Conservation (phyloP, 2,797 vertebrate genomes). For the Yasuhikotakia modesta region DNA sequence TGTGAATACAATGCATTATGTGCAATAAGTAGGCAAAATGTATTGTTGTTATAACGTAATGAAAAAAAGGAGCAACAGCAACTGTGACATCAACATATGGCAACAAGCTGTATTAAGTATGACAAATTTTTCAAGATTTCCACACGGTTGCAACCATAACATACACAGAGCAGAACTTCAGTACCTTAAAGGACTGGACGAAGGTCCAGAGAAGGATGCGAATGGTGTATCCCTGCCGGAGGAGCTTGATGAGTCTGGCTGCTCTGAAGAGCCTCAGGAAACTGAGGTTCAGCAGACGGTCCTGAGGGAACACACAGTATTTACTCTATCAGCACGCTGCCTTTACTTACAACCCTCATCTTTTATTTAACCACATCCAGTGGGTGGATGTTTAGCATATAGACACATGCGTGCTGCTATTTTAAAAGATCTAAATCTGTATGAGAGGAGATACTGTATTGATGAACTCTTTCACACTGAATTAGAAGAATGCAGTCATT, state of each 20-base stretch:
- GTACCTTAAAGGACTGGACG: constrained; percentile 97
- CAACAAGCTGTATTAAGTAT: no score
- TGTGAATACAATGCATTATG: background rate
- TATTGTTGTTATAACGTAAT: no score
- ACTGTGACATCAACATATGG: no score
- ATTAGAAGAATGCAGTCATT: background rate
- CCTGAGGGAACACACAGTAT: constrained; percentile 70
- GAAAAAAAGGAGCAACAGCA: no score
- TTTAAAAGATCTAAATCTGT: background rate
- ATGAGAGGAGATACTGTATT: background rate
- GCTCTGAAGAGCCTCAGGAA: constrained; percentile 94
- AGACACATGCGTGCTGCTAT: background rate
- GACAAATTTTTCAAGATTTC: no score
- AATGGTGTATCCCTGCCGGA: constrained; percentile 96
- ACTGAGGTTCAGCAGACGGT: constrained; percentile 92
- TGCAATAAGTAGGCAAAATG: no score
- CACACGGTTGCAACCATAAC: no score
- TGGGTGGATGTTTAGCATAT: background rate
- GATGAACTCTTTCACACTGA: background rate
- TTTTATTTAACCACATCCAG: constrained; percentile 2
- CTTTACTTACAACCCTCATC: background rate
- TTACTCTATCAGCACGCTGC: background rate
- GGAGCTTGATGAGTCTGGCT: constrained; percentile 92
- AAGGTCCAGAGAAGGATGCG: constrained; percentile 98
- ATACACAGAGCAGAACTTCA: constrained; percentile 21